Evolutionary conservation across 53 echinoderm and acorn worm genomes (phyloP).

Genomic region (Paelopatides confundens): DNA sequence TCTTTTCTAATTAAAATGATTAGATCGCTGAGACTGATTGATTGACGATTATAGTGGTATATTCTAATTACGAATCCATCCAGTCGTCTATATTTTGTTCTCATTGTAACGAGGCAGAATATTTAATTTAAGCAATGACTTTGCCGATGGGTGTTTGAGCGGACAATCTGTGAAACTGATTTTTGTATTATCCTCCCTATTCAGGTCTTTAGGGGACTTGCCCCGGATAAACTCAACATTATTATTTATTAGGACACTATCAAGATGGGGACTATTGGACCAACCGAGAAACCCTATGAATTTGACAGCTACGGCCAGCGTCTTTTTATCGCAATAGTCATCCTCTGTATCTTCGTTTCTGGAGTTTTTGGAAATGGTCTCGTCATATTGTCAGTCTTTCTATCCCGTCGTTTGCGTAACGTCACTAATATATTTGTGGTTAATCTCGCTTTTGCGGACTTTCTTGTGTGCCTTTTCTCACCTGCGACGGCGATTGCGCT

Average conservation of each 20-base stretch:
- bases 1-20: no score
- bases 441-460: conserved; percentile 30
- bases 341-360: conserved; percentile 29
- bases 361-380: conserved; percentile 44
- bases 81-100: no score
- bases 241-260: neutral
- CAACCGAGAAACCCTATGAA: neutral
- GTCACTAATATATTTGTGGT: conserved; percentile 48
- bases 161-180: no score
- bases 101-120: no score
- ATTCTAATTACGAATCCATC: no score
- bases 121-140: no score
- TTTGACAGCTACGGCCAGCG: conserved; percentile 38
- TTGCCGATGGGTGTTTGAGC: no score
- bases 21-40: no score
- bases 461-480: conserved; percentile 1
- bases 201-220: no score
- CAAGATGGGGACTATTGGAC: neutral
- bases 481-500: conserved; percentile 14
- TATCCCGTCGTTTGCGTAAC: conserved; percentile 41
- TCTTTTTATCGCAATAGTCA: conserved; percentile 6
- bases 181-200: no score
- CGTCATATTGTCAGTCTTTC: conserved; percentile 24
- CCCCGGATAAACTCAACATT: no score
- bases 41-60: no score